Conservation (phyloP, 2,888 invertebrate genomes). For the Gryllus longicercus region DNA sequence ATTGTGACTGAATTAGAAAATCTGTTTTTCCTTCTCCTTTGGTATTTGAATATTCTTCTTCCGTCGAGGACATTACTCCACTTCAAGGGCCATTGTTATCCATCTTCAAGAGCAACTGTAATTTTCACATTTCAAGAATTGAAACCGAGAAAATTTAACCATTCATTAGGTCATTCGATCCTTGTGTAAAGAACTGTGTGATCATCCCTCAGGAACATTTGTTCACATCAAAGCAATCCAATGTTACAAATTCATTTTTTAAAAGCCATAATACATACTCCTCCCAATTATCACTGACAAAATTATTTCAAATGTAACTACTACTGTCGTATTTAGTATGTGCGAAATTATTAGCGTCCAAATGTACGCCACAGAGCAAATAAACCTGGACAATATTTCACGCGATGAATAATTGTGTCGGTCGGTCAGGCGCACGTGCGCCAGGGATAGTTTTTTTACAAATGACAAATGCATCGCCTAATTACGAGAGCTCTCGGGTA, state of each 20-base stretch:
- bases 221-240: not conserved
- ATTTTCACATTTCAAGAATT: too few species aligned
- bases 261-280: not conserved
- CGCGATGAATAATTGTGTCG: slow-evolving; percentile 6
- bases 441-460: not conserved
- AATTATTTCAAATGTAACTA: not conserved
- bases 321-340: not conserved
- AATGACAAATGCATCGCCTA: not conserved
- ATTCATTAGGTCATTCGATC: too few species aligned
- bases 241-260: slow-evolving; percentile 8
- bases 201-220: too few species aligned
- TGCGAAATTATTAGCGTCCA: not conserved
- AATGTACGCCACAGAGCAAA: not conserved
- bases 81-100: too few species aligned
- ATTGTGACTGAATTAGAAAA: too few species aligned
- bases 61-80: too few species aligned
- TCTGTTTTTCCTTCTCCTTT: too few species aligned
- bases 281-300: not conserved
- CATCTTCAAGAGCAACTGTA: too few species aligned
- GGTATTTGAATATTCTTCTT: too few species aligned
- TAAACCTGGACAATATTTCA: not conserved
- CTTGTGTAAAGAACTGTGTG: too few species aligned
- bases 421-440: not conserved
- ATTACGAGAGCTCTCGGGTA: not conserved
- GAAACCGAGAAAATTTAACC: too few species aligned